Conservation (phyloP, 2,113 vertebrate genomes). For the Elachura formosa region DNA sequence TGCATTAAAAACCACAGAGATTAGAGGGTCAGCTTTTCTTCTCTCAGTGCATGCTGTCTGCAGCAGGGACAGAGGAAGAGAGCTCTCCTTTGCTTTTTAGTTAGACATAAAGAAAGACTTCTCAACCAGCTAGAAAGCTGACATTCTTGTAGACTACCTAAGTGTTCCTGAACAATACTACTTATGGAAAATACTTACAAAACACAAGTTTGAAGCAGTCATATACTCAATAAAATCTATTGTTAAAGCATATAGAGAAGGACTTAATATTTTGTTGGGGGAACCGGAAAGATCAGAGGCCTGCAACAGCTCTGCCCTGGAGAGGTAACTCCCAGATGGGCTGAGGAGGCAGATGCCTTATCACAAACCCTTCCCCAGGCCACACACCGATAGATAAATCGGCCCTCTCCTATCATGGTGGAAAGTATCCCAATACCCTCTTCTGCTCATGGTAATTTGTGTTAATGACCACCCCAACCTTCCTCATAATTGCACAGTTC, state of each 20-base stretch:
- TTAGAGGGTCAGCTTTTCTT: not conserved
- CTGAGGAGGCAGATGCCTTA: no score
- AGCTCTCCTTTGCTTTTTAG: not conserved
- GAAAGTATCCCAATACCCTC: no score
- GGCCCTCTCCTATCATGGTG: no score
- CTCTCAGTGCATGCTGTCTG: not conserved
- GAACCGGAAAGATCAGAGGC: no score
- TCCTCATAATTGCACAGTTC: no score
- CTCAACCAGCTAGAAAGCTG: not conserved
- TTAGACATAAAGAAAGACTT: not conserved
- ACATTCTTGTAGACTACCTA: not conserved
- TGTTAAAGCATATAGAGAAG: not conserved
- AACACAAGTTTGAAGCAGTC: not conserved
- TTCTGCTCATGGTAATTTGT: no score
- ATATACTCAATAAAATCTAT: not conserved
- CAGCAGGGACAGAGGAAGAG: not conserved
- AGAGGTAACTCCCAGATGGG: no score
- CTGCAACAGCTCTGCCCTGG: no score
- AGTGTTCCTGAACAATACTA: not conserved
- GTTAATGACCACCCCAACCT: no score
- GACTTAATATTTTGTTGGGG: not conserved
- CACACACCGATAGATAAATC: no score
- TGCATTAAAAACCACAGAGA: not conserved
- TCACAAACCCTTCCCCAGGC: no score
- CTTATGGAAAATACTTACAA: not conserved